Evolutionary conservation across 2,113 vertebrate genomes (phyloP).

Genomic region (Peromyscus leucopus): DNA sequence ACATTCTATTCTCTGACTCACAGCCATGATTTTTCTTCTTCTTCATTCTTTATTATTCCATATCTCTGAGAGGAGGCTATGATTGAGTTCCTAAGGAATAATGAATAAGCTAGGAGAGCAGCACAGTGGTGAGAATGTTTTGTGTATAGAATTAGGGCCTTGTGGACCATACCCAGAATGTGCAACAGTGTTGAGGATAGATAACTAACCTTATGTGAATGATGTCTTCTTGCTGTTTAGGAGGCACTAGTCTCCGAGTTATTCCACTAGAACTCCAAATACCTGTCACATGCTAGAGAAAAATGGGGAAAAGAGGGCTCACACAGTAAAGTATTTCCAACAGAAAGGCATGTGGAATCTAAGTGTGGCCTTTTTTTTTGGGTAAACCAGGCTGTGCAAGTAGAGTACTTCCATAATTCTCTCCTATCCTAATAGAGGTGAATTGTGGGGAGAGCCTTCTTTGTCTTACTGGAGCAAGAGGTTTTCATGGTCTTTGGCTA

Average conservation of each 20-base stretch:
- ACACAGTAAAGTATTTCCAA: background rate
- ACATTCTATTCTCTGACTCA: background rate
- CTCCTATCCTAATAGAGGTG: background rate
- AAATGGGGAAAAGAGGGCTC: background rate
- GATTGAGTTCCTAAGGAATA: background rate
- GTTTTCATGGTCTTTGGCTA: background rate
- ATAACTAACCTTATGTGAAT: background rate
- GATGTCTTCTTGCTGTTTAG: background rate
- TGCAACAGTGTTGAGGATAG: background rate
- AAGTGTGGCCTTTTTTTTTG: background rate
- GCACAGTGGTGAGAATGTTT: background rate
- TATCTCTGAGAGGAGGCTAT: background rate
- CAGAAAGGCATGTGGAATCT: background rate
- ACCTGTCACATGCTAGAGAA: background rate
- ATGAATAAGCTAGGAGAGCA: background rate
- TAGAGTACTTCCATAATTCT: background rate
- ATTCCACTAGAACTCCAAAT: background rate
- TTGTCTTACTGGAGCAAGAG: background rate
- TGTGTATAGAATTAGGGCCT: background rate
- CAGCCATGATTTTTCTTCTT: background rate
- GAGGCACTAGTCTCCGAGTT: background rate
- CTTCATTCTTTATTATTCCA: background rate
- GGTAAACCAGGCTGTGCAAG: background rate
- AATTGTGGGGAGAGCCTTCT: background rate
- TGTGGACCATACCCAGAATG: background rate